Evolutionary conservation across 2,888 invertebrate genomes (phyloP), one percentile per base, ranked within the genome.

Genomic region (Eilema sororculum): DNA sequence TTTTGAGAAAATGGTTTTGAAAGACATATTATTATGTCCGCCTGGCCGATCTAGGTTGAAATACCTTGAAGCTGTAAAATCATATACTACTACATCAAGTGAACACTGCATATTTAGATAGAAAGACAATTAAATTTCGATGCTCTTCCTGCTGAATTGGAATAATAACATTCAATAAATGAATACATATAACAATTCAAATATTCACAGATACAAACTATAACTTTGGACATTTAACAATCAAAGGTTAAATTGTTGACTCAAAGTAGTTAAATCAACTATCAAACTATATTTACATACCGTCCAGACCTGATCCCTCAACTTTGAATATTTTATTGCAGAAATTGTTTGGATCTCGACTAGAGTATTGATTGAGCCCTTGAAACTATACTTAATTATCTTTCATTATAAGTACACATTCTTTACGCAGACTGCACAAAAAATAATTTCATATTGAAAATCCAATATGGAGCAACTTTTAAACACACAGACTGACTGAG

Each of bases 291-390:
- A 67, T 68, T 68, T 73, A 65, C 46, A 69, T 65, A 70, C 62
- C 46, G 59, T 25, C 41, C 64, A 63, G 68, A 69, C 69, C 75
- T 73, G 75, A 76, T 76, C 71, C 73, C 71, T 71, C 64, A 75
- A 79, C 72, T 78, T 76, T 67, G 80, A 76, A 77, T 78, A 79
- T 79, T 82, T 87, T 77, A 85, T 76, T 65, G 63, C 62, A 68
- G 76, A 72, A 78, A 77, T 69, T 71, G 81, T 71, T 69, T 69
- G 63, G 71, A 78, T 68, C 73, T 72, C 73, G 74, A 66, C 68
- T 65, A 30, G 63, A 71, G 74, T 83, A 85, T 85, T 82, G 86
- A 85, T 86, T 86, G 9, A 52, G n/a, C n/a, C 52, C 76, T 77
- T 77, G 79, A 65, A 83, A 83, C 46, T 46, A 46, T 52, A 20